Conservation (phyloP, 2,888 invertebrate species). For the Odontothrips loti region DNA sequence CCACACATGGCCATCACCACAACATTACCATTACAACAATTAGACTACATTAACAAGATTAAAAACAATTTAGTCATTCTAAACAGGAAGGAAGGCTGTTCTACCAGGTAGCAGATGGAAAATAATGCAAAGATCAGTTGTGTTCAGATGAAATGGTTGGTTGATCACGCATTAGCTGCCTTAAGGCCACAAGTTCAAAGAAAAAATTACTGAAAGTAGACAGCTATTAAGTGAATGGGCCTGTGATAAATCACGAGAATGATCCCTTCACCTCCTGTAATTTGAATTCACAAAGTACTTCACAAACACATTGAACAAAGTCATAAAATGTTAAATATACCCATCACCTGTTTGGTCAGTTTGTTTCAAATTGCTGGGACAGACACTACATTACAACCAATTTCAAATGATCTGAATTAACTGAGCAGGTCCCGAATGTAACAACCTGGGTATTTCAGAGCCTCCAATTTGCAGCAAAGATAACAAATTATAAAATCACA, state of each 20-base stretch:
- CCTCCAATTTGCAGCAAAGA: neutral
- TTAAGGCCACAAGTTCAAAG: neutral
- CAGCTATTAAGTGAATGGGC: neutral
- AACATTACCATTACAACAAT: neutral
- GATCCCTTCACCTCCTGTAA: too few relatives aligned
- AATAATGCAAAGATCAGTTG: neutral
- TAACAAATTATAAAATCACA: neutral
- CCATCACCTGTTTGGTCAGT: too few relatives aligned
- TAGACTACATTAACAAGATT: neutral
- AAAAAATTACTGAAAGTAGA: neutral
- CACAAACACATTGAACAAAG: too few relatives aligned
- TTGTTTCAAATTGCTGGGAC: too few relatives aligned
- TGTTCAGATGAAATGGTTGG: too few relatives aligned
- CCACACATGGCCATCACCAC: neutral
- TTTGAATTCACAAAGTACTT: too few relatives aligned
- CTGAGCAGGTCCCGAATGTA: neutral
- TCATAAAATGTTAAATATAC: too few relatives aligned
- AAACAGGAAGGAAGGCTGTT: neutral
- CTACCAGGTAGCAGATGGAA: neutral
- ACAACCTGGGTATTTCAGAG: neutral
- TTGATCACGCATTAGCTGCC: too few relatives aligned
- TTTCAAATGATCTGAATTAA: neutral
- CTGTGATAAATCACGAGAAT: too few relatives aligned
- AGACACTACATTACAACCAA: neutral
- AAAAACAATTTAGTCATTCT: neutral